phyloP scores from a whole-genome alignment of 2,113 vertebrate genomes.

The Mesocricetus auratus region DNA sequence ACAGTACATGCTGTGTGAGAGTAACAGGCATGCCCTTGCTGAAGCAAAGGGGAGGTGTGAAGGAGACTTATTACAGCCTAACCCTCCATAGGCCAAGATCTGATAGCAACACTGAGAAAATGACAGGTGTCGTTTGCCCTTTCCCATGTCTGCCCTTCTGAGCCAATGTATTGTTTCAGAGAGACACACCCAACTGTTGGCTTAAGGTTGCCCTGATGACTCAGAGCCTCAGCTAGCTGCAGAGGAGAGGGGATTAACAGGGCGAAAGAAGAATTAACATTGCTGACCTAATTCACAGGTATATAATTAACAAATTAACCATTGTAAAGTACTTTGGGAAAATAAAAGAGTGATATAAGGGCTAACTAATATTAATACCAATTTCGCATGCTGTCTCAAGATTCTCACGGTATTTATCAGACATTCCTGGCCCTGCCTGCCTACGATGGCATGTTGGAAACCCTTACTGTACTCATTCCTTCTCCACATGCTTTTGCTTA shows the following conservation, averaged over 20 bases:
- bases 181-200: constrained; percentile 33
- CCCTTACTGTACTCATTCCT: neutral
- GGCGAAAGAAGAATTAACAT: constrained; percentile 64
- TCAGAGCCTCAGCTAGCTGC: constrained; percentile 50
- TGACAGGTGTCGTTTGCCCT: neutral
- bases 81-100: neutral
- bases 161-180: neutral
- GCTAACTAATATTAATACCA: constrained; percentile 57
- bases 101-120: neutral
- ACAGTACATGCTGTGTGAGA: neutral
- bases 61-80: neutral
- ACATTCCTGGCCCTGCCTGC: neutral
- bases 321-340: constrained; percentile 63
- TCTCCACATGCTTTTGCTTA: constrained; percentile 7
- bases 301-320: constrained; percentile 70
- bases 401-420: constrained; percentile 27
- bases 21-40: neutral
- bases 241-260: constrained; percentile 41
- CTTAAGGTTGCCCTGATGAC: constrained; percentile 45
- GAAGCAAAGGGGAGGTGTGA: neutral
- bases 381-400: neutral
- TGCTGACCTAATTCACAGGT: constrained; percentile 76
- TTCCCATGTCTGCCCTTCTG: neutral
- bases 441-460: neutral
- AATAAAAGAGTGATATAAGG: constrained; percentile 68